These are phyloP conservation scores for Saccostrea echinata DNA, from an alignment of 1,140 invertebrate genomes.

Conservation along the genomic window DNA sequence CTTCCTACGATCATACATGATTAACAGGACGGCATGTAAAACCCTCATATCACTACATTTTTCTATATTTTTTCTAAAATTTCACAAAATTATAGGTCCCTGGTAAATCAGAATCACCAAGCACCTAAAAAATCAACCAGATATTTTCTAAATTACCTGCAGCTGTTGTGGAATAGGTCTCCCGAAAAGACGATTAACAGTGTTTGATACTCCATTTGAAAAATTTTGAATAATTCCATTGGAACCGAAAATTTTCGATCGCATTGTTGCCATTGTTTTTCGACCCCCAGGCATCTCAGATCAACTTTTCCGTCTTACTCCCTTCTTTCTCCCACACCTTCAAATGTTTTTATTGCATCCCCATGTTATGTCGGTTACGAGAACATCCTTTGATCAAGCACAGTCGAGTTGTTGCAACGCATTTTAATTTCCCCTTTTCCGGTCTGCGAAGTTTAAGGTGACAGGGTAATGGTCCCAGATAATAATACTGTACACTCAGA, in stretches of 20 bases:
- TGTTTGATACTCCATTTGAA: conserved; percentile 32
- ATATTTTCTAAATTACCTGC: background rate
- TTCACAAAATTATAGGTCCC: too few species aligned
- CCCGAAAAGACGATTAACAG: background rate
- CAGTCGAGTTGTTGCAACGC: conserved; percentile 13
- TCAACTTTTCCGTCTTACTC: background rate
- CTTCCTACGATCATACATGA: too few species aligned
- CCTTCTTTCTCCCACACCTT: background rate
- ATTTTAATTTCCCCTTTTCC: conserved; percentile 35
- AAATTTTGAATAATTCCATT: conserved; percentile 26
- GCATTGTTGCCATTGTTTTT: conserved; percentile 16
- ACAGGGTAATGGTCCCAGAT: conserved; percentile 8
- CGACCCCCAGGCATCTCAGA: background rate
- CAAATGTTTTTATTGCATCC: background rate
- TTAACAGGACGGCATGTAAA: too few species aligned
- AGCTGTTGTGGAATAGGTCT: conserved; percentile 10
- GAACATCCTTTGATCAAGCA: conserved; percentile 24
- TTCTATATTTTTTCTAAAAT: too few species aligned
- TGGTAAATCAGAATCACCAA: too few species aligned
- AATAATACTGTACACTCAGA: conserved; percentile 21
- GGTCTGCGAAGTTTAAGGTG: conserved; percentile 27
- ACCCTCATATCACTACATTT: too few species aligned
- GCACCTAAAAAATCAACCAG: too few species aligned
- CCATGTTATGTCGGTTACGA: conserved; percentile 3
- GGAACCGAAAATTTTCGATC: conserved; percentile 20